Conservation (phyloP, 2,888 invertebrate species). For the Argynnis bischoffii region DNA sequence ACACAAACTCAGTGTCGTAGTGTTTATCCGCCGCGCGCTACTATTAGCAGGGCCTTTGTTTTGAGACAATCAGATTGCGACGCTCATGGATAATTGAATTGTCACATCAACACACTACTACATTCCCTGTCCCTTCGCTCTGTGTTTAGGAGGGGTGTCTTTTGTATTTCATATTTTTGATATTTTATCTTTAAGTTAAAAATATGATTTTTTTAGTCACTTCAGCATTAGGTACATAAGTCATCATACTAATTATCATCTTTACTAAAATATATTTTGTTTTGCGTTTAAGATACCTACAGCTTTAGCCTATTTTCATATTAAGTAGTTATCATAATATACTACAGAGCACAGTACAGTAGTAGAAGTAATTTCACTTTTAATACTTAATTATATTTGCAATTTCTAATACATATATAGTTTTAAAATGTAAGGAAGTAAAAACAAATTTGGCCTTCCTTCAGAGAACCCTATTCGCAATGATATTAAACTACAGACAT, state of each 20-base stretch:
- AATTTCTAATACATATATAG: neutral
- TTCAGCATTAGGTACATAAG: too few species aligned
- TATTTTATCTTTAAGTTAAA: neutral
- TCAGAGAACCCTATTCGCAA: constrained; percentile 28
- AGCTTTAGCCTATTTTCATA: too few species aligned
- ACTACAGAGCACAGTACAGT: too few species aligned
- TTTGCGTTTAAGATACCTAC: too few species aligned
- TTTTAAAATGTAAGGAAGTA: constrained; percentile 12
- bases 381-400: too few species aligned
- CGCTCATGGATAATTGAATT: constrained; percentile 72
- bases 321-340: too few species aligned
- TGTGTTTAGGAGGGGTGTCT: constrained; percentile 15
- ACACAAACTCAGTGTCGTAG: constrained; percentile 72
- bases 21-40: constrained; percentile 74
- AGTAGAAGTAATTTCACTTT: too few species aligned
- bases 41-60: constrained; percentile 77
- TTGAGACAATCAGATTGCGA: constrained; percentile 71
- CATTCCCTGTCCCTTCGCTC: constrained; percentile 27
- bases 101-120: constrained; percentile 58
- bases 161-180: constrained; percentile 4
- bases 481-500: constrained; percentile 36
- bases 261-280: too few species aligned
- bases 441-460: constrained; percentile 33
- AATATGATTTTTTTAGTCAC: too few species aligned
- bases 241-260: too few species aligned